phyloP scores from a whole-genome alignment of 2,888 invertebrate genomes.

The Notodonta dromedarius region DNA sequence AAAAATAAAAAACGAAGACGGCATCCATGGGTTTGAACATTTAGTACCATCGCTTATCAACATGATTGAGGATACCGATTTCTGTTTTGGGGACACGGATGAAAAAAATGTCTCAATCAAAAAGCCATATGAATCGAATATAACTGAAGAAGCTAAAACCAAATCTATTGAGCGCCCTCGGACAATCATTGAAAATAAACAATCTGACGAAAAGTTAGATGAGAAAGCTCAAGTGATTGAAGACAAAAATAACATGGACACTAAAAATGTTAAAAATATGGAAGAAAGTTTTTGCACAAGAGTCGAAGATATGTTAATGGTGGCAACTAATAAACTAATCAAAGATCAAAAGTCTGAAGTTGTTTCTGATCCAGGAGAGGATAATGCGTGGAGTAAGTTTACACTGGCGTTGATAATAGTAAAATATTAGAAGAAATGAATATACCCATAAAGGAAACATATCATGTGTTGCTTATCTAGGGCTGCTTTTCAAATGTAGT shows the following conservation, averaged over 20 bases:
- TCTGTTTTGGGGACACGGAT: not conserved
- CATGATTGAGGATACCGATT: not conserved
- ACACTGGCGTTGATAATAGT: too few relatives aligned
- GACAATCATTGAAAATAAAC: not conserved
- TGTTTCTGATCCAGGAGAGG: slow-evolving; percentile 8
- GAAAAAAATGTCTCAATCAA: not conserved
- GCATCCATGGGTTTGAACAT: not conserved
- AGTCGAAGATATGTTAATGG: too few relatives aligned
- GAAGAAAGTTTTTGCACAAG: not conserved
- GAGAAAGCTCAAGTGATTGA: not conserved
- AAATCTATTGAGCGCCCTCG: not conserved
- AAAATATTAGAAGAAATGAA: too few relatives aligned
- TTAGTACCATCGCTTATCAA: not conserved
- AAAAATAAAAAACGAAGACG: slow-evolving; percentile 5
- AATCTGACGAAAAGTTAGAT: not conserved
- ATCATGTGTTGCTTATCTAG: too few relatives aligned
- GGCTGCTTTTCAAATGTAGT: too few relatives aligned
- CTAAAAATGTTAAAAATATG: not conserved
- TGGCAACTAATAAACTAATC: not conserved
- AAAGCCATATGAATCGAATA: not conserved
- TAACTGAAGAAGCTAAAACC: not conserved
- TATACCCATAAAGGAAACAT: too few relatives aligned
- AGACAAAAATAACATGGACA: not conserved
- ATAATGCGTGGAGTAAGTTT: slow-evolving; percentile 33
- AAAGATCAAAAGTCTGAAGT: slow-evolving; percentile 3